phyloP scores from a whole-genome alignment of 2,113 vertebrate genomes.

The Phoenicopterus ruber region DNA sequence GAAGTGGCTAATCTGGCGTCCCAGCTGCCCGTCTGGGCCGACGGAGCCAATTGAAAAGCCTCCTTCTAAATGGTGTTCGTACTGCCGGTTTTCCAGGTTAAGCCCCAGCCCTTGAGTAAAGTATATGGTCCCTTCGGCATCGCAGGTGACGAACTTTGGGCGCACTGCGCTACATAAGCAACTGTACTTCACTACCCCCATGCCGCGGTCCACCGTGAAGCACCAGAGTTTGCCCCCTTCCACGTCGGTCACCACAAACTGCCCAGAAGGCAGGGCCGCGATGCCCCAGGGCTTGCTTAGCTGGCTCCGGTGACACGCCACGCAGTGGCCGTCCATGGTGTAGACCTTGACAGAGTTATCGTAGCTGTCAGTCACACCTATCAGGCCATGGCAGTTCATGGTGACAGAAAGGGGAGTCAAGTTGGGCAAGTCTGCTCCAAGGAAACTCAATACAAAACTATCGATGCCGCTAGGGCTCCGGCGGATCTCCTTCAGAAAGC shows the following conservation, averaged over 20 bases:
- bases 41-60: constrained; percentile 96
- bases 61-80: constrained; percentile 92
- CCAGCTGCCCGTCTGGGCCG: constrained; percentile 87
- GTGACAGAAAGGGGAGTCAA: constrained; percentile 92
- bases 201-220: constrained; percentile 87
- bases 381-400: constrained; percentile 91
- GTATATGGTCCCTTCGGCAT: constrained; percentile 89
- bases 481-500: constrained; percentile 93
- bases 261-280: constrained; percentile 88
- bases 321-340: constrained; percentile 90
- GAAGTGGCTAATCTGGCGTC: constrained; percentile 95
- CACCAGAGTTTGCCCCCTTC: constrained; percentile 97
- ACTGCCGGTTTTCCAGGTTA: constrained; percentile 92
- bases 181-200: constrained; percentile 92
- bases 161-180: constrained; percentile 91
- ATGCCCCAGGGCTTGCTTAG: constrained; percentile 98
- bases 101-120: constrained; percentile 95
- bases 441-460: constrained; percentile 93
- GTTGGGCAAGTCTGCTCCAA: constrained; percentile 92
- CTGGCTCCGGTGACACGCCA: constrained; percentile 93
- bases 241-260: constrained; percentile 95
- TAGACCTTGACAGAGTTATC: constrained; percentile 97
- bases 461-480: constrained; percentile 93
- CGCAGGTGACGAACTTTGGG: constrained; percentile 95
- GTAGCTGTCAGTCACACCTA: constrained; percentile 94